Conservation (phyloP, 2,888 invertebrate species). For the Platycheirus rosarum region DNA sequence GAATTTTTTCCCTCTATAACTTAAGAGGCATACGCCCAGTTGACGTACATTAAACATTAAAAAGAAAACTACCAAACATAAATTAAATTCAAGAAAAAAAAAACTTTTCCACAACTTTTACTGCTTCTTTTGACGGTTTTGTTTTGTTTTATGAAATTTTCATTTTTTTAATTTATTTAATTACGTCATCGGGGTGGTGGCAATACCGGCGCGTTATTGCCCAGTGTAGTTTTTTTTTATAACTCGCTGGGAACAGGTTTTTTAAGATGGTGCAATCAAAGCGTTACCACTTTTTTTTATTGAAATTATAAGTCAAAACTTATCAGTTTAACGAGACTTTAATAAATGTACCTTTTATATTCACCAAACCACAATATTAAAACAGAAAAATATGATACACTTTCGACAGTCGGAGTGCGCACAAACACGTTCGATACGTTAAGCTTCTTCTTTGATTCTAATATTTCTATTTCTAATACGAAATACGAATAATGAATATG, state of each 20-base stretch:
- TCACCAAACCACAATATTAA: not conserved
- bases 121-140: not conserved
- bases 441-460: not conserved
- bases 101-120: not conserved
- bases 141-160: not conserved
- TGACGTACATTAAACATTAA: slow-evolving; percentile 43
- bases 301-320: too few relatives aligned
- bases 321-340: too few relatives aligned
- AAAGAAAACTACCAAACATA: not conserved
- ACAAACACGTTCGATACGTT: not conserved
- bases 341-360: not conserved
- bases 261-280: not conserved
- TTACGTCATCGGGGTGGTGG: not conserved
- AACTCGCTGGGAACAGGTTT: not conserved
- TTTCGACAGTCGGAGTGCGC: not conserved
- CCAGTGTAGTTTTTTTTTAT: not conserved
- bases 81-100: not conserved
- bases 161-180: not conserved
- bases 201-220: not conserved
- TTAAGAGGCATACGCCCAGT: slow-evolving; percentile 69
- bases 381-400: not conserved
- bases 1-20: slow-evolving; percentile 49
- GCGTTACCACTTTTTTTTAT: not conserved
- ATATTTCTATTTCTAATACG: not conserved
- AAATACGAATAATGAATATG: too few relatives aligned